phyloP scores from a whole-genome alignment of 30 jellyfish, hydroid and myxozoan species.

The Morbakka virulenta region DNA sequence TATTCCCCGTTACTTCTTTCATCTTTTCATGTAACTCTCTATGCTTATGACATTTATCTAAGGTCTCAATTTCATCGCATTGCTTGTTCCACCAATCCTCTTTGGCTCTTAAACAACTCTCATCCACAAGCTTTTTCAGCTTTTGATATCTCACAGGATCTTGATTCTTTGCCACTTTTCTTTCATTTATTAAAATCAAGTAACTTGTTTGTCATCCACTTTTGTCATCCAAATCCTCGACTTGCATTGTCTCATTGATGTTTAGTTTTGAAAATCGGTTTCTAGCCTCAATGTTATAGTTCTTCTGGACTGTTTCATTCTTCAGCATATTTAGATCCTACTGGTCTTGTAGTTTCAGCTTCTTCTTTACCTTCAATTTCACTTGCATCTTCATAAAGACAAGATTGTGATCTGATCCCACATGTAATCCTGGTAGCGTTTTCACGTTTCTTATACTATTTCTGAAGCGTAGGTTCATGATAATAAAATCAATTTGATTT shows the following conservation, averaged over 20 bases:
- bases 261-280: not conserved
- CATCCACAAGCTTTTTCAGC: too few relatives aligned
- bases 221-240: not conserved
- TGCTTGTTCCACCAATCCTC: not conserved
- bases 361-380: constrained; percentile 1
- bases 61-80: not conserved
- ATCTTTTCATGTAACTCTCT: not conserved
- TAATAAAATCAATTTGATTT: not conserved
- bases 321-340: not conserved
- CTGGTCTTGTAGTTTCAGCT: not conserved
- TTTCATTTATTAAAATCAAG: too few relatives aligned
- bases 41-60: not conserved
- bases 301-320: not conserved
- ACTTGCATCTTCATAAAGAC: not conserved
- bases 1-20: not conserved
- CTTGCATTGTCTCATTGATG: not conserved
- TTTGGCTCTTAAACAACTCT: too few relatives aligned
- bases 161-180: too few relatives aligned
- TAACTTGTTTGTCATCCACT: not conserved
- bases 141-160: too few relatives aligned
- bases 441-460: too few relatives aligned
- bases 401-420: not conserved
- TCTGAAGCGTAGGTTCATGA: not conserved
- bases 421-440: not conserved
- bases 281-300: not conserved